Conservation (phyloP, 2,797 vertebrate genomes). For the Sarcoramphus papa region DNA sequence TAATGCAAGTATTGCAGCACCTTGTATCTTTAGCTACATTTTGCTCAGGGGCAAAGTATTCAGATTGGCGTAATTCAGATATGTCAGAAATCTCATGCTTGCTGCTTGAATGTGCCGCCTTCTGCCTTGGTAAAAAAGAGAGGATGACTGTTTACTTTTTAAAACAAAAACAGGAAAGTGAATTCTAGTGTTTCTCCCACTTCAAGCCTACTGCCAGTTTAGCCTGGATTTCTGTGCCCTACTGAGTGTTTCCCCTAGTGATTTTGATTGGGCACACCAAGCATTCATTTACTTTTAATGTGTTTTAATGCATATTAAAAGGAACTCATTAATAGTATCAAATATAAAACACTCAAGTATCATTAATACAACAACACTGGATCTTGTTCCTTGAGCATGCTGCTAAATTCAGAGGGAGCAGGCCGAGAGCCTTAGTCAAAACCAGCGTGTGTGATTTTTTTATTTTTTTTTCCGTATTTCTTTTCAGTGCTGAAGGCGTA, state of each 20-base stretch:
- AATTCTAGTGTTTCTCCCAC: background rate
- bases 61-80: background rate
- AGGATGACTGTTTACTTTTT: background rate
- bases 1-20: background rate
- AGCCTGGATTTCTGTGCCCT: background rate
- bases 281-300: background rate
- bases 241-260: background rate
- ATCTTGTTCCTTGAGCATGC: background rate
- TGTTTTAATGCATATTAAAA: background rate
- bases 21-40: background rate
- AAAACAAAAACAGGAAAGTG: background rate
- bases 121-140: background rate
- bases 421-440: background rate
- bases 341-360: background rate
- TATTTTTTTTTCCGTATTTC: background rate
- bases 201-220: background rate
- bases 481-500: background rate
- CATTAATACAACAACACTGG: background rate
- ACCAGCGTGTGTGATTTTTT: background rate
- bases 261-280: background rate
- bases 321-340: background rate
- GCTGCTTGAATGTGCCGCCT: background rate
- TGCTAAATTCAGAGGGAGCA: background rate
- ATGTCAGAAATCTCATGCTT: background rate
- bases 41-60: background rate